Evolutionary conservation across 2,797 vertebrate species (phyloP), one percentile per base, ranked within the genome.

Genomic region (Thaleichthys pacificus): DNA sequence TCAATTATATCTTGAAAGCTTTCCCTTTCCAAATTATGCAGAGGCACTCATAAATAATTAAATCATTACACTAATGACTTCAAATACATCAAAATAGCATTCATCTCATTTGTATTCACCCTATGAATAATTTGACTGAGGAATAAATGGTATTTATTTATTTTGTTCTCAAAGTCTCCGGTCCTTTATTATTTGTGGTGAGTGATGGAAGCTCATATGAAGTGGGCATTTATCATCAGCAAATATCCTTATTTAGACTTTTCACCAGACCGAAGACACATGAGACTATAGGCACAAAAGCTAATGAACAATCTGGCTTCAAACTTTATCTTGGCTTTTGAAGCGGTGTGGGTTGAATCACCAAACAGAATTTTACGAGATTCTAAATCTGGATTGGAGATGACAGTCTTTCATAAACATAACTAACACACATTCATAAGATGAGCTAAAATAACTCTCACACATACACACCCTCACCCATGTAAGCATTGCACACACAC

Each of bases 61-160:
- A 90, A 87, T 87, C 77, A 83, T 91, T 88, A 84, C 75, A 85
- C 82, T 89, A 88, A 92, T 88, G 85, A 88, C 83, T 89, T 89
- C 78, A 83, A 85, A 87, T 86, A 87, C 84, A 88, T 89, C 75
- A 87, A 86, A 79, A 90, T 81, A 87, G 72, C 82, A 85, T 89
- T 82, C 63, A 80, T 84, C 77, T 77, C 68, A 78, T 83, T 78
- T 82, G 71, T 80, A 68, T 74, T 80, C 28, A 15, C 77, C 82
- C 84, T 83, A 71, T 2, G 54, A 75, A 81, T 87, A 85, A 86
- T 87, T 83, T 73, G 80, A 84, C 73, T 30, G 21, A 38, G 77
- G 63, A 77, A 72, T 69, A 82, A 80, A 75, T 84, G 49, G 71
- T 78, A 78, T 79, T 75, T 67, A 66, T 68, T 28, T 76, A 5